Evolutionary conservation across 2,888 invertebrate genomes (phyloP).

Genomic region (Cancer borealis): DNA sequence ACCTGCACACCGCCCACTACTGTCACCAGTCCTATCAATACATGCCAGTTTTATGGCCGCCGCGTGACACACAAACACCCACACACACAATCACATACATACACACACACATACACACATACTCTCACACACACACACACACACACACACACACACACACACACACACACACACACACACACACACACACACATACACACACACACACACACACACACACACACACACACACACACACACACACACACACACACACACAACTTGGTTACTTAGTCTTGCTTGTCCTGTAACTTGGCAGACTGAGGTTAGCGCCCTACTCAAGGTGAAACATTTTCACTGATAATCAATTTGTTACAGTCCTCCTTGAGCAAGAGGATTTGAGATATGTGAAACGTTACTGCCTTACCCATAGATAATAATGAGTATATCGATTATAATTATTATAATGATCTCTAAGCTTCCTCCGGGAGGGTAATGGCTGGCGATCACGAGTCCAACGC

Average conservation of each 20-base stretch:
- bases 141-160: background rate
- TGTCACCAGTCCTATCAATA: background rate
- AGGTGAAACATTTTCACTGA: too few relatives aligned
- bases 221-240: constrained; percentile 32
- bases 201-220: background rate
- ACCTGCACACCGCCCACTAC: background rate
- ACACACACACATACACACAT: background rate
- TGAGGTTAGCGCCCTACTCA: too few relatives aligned
- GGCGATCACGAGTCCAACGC: too few relatives aligned
- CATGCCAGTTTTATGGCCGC: background rate
- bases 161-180: constrained; percentile 35
- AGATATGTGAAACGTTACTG: too few relatives aligned
- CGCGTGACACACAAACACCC: constrained; percentile 12
- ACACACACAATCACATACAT: constrained; percentile 32
- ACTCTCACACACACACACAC: background rate
- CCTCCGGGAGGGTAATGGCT: too few relatives aligned
- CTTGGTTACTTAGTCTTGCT: too few relatives aligned
- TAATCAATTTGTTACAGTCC: too few relatives aligned
- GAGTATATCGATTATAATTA: too few relatives aligned
- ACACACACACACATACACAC: constrained; percentile 3
- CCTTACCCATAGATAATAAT: too few relatives aligned
- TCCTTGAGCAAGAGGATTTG: too few relatives aligned
- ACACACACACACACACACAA: background rate
- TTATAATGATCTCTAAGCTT: too few relatives aligned
- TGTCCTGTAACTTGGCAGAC: too few relatives aligned